A percentile compares a stretch with the other conserved stretches of the same genome.
Conservation (phyloP, 2,888 invertebrate species). For the Listrodromus nycthemerus region DNA sequence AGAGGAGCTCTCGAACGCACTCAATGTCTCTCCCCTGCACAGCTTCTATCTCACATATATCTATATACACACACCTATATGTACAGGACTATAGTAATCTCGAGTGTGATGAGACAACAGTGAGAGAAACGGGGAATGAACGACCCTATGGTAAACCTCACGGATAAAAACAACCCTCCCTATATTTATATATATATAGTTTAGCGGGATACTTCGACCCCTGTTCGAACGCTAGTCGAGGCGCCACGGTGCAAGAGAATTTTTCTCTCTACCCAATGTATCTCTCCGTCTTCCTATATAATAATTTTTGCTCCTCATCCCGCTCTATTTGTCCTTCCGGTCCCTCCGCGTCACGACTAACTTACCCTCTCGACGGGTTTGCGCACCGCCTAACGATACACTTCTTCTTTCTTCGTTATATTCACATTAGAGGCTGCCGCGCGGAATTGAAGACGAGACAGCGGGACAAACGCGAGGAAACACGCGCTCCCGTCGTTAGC, state of each 20-base stretch:
- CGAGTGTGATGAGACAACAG: slow-evolving; percentile 40
- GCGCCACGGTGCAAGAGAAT: slow-evolving; percentile 12
- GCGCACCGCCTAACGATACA: slow-evolving; percentile 35
- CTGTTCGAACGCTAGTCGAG: slow-evolving; percentile 20
- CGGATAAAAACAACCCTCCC: slow-evolving; percentile 70
- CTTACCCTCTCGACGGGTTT: slow-evolving; percentile 54
- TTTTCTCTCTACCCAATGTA: slow-evolving; percentile 17
- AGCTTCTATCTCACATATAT: not conserved
- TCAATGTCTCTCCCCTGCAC: slow-evolving; percentile 37
- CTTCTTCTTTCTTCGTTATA: slow-evolving; percentile 32
- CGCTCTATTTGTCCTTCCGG: slow-evolving; percentile 50
- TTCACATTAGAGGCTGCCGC: slow-evolving; percentile 14
- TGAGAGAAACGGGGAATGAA: slow-evolving; percentile 26
- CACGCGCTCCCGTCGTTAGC: slow-evolving; percentile 57
- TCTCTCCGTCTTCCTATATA: slow-evolving; percentile 37
- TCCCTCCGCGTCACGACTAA: slow-evolving; percentile 42
- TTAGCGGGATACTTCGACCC: slow-evolving; percentile 43
- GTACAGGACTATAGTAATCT: slow-evolving; percentile 5
- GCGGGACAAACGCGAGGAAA: slow-evolving; percentile 8
- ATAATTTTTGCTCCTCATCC: slow-evolving; percentile 53
- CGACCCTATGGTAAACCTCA: slow-evolving; percentile 47
- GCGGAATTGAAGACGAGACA: slow-evolving; percentile 5
- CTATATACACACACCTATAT: not conserved
- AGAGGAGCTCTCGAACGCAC: slow-evolving; percentile 65
- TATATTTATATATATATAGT: slow-evolving; percentile 19